phyloP scores from a whole-genome alignment of 2,797 vertebrate species.

The Varecia variegata region DNA sequence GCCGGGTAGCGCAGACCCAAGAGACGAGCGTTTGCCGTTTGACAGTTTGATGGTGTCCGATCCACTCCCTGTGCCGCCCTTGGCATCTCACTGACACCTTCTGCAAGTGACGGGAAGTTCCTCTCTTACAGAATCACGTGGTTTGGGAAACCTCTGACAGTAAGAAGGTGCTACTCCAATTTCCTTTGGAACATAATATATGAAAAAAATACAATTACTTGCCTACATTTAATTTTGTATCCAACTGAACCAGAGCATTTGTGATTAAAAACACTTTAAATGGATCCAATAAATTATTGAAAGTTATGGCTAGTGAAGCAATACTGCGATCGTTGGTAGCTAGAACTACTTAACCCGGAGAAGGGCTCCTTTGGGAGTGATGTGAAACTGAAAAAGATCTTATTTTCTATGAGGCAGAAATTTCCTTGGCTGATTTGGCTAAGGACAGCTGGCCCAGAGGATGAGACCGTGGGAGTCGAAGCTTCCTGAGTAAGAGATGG shows the following conservation, averaged over 20 bases:
- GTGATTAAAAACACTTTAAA: slow-evolving; percentile 35
- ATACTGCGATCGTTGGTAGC: neutral
- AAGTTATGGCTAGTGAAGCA: neutral
- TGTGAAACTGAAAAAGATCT: neutral
- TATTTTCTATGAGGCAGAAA: neutral
- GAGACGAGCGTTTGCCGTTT: neutral
- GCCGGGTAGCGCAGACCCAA: neutral
- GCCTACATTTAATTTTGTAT: neutral
- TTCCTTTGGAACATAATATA: neutral
- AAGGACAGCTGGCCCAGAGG: neutral
- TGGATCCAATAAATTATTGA: slow-evolving; percentile 16
- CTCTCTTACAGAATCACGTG: neutral
- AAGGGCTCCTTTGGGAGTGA: neutral
- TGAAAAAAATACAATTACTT: slow-evolving; percentile 22
- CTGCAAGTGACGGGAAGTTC: neutral
- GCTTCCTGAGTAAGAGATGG: neutral
- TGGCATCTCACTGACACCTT: neutral
- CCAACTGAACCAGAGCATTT: slow-evolving; percentile 21
- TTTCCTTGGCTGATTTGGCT: neutral
- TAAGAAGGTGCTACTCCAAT: neutral
- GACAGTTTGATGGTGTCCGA: neutral
- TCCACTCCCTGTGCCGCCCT: neutral
- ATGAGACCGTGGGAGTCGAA: neutral
- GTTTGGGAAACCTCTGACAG: neutral
- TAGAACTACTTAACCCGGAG: neutral